Conservation (phyloP, 2,888 invertebrate species). For the Tetranychus piercei region DNA sequence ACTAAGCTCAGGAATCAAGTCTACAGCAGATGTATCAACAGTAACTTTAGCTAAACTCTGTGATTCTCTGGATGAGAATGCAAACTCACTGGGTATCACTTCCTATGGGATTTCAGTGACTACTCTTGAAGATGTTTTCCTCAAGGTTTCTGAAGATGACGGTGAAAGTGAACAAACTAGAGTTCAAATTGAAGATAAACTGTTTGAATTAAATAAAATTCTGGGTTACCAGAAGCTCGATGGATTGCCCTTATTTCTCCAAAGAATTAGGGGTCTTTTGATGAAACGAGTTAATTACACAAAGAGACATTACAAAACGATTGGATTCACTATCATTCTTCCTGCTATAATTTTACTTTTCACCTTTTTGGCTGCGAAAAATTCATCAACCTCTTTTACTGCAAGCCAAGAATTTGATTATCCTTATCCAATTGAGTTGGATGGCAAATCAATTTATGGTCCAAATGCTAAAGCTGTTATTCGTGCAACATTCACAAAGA, state of each 20-base stretch:
- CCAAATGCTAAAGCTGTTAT: not conserved
- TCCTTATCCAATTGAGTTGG: not conserved
- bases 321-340: conserved; percentile 29
- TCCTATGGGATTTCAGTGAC: conserved; percentile 66
- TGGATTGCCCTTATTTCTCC: conserved; percentile 26
- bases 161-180: not conserved
- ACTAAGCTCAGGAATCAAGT: not conserved
- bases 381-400: not conserved
- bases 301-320: conserved; percentile 33
- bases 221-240: conserved; percentile 22
- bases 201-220: not conserved
- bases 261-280: conserved; percentile 32
- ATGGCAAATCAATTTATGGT: not conserved
- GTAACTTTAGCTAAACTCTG: conserved; percentile 47
- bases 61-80: conserved; percentile 42
- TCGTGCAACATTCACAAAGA: not conserved
- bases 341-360: conserved; percentile 21
- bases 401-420: not conserved
- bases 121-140: conserved; percentile 78
- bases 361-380: not conserved
- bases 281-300: conserved; percentile 34
- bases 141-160: conserved; percentile 34
- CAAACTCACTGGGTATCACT: conserved; percentile 45
- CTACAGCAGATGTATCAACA: not conserved
- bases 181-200: not conserved